Base-by-base conservation (phyloP, 2,888 invertebrate species). In the Torymus aiolomorphi region DNA sequence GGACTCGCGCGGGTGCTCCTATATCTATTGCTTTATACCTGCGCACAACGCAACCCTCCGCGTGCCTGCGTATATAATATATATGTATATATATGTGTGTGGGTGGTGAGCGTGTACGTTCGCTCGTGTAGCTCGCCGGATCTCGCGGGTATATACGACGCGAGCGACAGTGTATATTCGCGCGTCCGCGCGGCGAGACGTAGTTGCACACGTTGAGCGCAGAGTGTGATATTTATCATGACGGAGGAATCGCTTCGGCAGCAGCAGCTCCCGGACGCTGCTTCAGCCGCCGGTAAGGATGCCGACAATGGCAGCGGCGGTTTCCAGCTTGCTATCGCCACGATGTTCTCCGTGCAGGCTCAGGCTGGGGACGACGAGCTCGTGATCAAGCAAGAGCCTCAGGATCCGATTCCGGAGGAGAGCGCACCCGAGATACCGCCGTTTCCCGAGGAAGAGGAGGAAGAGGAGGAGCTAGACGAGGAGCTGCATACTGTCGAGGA, bases 371-470 rank as follows among this genome's bases (percentile, higher is more conserved):
- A 42, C 1, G 42, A 42, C 10, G 76, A 80, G 1, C 61, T 80
- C 10, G 56, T 80, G 13, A 77, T 80, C 13, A 80, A 80, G n/a
- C 80, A 77, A n/a, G 80, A 80, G 49, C 80, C 77, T 0, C 78
- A 74, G 31, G 78, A 79, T 1, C 8, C 59, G 5, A 51, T 59
- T 0, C 69, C 74, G 18, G 80, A 77, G 51, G 42, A 72, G 3
- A 16, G 61, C 2, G 20, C 49, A 0, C 8, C 56, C 2, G 78
- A 74, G 61, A 51, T 42, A 8, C 42, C 42, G 8, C 8, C 42
- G 42, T 42, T 42, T 4, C 56, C 51, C 0, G 49, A 56, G 0
- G 49, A 24, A 2, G 56, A 66, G 1, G 16, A 63, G 18, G 31
- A 12, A 8, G 20, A 65, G 0, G 72, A 72, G 4, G 56, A 42